A percentile compares a stretch with the other conserved stretches of the same genome.
These are phyloP conservation scores for Drosophila greeni DNA, from an alignment of 2,888 invertebrate genomes.

Conservation along the genomic window DNA sequence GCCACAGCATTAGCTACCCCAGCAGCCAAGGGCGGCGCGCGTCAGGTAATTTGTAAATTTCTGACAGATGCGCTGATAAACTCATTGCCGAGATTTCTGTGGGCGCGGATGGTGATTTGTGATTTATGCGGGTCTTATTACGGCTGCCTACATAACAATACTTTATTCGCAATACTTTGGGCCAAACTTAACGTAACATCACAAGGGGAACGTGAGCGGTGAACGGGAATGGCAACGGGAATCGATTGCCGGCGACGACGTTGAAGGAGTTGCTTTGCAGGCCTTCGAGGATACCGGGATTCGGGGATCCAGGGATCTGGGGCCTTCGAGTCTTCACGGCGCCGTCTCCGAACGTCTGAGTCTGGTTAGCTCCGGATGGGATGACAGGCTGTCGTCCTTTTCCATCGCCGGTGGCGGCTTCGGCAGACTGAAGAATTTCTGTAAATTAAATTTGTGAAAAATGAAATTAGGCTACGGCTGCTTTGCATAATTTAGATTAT, in stretches of 20 bases:
- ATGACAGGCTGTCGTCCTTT: slow-evolving; percentile 29
- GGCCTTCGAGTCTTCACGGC: slow-evolving; percentile 22
- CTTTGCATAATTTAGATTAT: slow-evolving; percentile 64
- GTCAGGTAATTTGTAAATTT: slow-evolving; percentile 76
- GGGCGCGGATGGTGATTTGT: slow-evolving; percentile 36
- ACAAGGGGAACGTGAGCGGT: slow-evolving; percentile 44
- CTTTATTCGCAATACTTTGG: slow-evolving; percentile 70
- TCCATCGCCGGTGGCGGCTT: slow-evolving; percentile 68
- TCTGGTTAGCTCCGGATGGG: slow-evolving; percentile 44
- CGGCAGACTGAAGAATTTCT: slow-evolving; percentile 79
- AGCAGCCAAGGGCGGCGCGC: slow-evolving; percentile 41
- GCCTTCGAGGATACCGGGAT: slow-evolving; percentile 14
- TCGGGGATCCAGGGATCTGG: slow-evolving; percentile 1
- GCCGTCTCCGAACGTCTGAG: slow-evolving; percentile 38
- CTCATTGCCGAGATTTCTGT: slow-evolving; percentile 73
- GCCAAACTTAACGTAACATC: slow-evolving; percentile 66
- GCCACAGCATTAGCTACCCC: slow-evolving; percentile 57
- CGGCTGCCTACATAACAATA: slow-evolving; percentile 59
- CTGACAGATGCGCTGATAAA: slow-evolving; percentile 75
- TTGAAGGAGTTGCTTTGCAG: slow-evolving; percentile 10
- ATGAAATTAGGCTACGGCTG: slow-evolving; percentile 65
- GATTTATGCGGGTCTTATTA: slow-evolving; percentile 69
- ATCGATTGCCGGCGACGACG: slow-evolving; percentile 34
- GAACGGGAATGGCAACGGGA: slow-evolving; percentile 20
- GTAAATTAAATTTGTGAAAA: slow-evolving; percentile 61